phyloP scores from a whole-genome alignment of 2,113 vertebrate genomes.

The Petaurus breviceps region DNA sequence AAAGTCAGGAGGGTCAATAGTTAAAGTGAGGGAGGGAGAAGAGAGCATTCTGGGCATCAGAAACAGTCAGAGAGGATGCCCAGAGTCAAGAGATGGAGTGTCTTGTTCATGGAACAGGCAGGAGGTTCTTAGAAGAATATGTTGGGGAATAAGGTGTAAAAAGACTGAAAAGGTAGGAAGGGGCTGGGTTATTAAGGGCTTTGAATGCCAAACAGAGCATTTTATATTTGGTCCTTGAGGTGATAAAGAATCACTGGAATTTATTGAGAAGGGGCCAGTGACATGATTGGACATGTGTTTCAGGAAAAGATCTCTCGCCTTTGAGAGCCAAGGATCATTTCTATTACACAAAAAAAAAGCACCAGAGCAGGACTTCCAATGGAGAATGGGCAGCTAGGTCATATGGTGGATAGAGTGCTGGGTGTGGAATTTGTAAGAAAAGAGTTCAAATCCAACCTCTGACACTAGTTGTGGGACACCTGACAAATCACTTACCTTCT shows the following conservation, averaged over 20 bases:
- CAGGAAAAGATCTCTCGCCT: neutral
- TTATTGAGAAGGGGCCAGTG: neutral
- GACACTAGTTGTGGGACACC: neutral
- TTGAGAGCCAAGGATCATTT: neutral
- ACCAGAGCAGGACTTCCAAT: neutral
- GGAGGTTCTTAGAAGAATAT: neutral
- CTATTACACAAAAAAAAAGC: neutral
- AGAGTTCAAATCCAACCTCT: neutral
- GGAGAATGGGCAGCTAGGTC: neutral
- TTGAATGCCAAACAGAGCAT: neutral
- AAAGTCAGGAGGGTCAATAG: neutral
- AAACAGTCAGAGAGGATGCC: neutral
- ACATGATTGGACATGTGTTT: neutral
- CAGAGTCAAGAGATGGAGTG: neutral
- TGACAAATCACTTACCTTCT: neutral
- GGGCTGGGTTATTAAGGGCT: too few species aligned
- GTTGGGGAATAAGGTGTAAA: neutral
- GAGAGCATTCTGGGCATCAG: neutral
- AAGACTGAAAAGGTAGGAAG: neutral
- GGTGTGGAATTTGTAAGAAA: neutral
- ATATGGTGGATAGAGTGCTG: neutral
- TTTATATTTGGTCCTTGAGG: neutral
- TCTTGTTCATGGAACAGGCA: neutral
- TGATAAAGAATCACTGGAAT: neutral
- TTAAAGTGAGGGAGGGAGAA: neutral